These are phyloP conservation scores for Synodontis membranacea DNA, from an alignment of 2,113 vertebrate species.

Conservation along the genomic window DNA sequence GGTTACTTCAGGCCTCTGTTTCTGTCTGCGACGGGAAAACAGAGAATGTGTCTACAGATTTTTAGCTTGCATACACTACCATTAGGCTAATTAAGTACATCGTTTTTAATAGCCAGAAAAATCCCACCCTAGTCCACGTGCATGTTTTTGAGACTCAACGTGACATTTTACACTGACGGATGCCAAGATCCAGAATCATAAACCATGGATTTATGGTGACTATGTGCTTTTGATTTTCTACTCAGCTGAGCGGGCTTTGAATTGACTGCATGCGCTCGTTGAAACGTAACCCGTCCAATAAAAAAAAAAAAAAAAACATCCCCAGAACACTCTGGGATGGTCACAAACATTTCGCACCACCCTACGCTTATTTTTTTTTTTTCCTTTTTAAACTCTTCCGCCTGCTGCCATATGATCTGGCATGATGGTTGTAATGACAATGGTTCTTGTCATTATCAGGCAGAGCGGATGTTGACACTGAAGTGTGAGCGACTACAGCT, in stretches of 20 bases:
- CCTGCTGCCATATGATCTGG: conserved; percentile 58
- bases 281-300: neutral
- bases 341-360: conserved; percentile 24
- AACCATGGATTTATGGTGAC: conserved; percentile 33
- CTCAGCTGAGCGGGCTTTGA: neutral
- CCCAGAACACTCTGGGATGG: conserved; percentile 15
- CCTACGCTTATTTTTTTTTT: neutral
- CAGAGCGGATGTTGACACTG: conserved; percentile 80
- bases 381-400: conserved; percentile 47
- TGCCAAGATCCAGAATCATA: conserved; percentile 19
- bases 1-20: conserved; percentile 45
- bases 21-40: conserved; percentile 41
- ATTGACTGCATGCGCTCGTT: conserved; percentile 34
- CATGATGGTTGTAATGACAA: conserved; percentile 66
- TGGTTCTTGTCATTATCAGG: conserved; percentile 81
- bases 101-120: neutral
- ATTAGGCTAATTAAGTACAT: neutral
- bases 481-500: conserved; percentile 71
- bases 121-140: neutral
- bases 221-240: neutral
- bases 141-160: conserved; percentile 36
- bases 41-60: conserved; percentile 34
- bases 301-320: conserved; percentile 15
- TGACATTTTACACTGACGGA: conserved; percentile 16
- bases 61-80: conserved; percentile 2